Base-by-base conservation (phyloP, 2,113 vertebrate species). In the Ancistrus triradiatus region DNA sequence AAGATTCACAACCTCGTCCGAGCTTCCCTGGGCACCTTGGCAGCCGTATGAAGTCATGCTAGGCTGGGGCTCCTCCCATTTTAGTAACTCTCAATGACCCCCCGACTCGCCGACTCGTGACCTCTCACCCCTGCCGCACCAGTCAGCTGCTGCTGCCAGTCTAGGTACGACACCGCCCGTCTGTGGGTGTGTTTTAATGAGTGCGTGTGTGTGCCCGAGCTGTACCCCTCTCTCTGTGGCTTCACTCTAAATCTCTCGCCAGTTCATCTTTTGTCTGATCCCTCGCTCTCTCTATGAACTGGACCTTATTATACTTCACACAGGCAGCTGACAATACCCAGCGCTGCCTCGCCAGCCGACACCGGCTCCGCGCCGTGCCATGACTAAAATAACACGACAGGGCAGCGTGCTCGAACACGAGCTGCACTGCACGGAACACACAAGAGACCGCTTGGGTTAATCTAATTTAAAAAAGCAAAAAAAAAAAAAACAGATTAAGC, bases 81-180 rank as follows among this genome's bases (percentile, higher is more conserved):
- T n/a, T 28, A 53, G 22, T 58, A 56, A 49, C 13, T 21, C 43
- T 50, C 37, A 48, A 10, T 58, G 50, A 63, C 51, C 59, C 63
- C 48, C 59, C 62, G 69, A 57, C 71, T 40, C 65, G 42, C 63
- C 33, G 60, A 68, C 57, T 56, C 49, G 33, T 46, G 21, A 72
- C 66, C 66, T 69, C 69, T 69, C 69, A 72, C 60, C 55, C 52
- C 22, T 58, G 19, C 63, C 57, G 40, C 70, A 47, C 58, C 57
- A 43, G 27, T 61, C 72, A 74, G 67, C 72, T 77, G 75, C 64
- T 69, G 35, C 62, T 58, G 69, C 56, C 68, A 69, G 37, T 77
- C 72, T 6, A 28, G 11, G 24, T 52, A 33, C 43, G 33, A 33
- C 31, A 53, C 50, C 22, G 24, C 49, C 24, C 22, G 11, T 24